phyloP scores from a whole-genome alignment of 2,113 vertebrate species.

The Corythornis madagascariensis region DNA sequence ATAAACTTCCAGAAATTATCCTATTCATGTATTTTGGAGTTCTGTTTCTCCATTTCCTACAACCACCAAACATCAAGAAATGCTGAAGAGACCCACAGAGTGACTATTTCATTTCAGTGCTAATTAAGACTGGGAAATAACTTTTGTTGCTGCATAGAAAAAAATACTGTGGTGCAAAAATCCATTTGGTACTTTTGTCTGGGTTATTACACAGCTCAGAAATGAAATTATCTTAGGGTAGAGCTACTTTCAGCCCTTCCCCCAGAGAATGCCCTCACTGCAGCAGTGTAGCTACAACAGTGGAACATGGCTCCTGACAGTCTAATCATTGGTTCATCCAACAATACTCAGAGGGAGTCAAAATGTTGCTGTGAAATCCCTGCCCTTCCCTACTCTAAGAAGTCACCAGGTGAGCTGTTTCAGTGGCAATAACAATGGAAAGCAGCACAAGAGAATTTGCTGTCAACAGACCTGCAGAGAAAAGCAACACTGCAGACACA shows the following conservation, averaged over 20 bases:
- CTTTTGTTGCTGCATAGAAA: neutral
- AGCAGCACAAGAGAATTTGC: neutral
- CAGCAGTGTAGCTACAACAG: neutral
- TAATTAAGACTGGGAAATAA: neutral
- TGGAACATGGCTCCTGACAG: neutral
- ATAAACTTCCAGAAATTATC: neutral
- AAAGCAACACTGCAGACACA: neutral
- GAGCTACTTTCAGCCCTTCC: neutral
- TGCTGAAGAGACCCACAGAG: neutral
- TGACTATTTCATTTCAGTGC: neutral
- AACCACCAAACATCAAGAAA: neutral
- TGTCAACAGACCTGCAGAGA: neutral
- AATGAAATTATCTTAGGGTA: neutral
- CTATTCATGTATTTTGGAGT: accelerated
- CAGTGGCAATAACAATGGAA: neutral
- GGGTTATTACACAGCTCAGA: neutral
- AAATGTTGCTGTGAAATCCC: neutral
- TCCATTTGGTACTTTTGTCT: neutral
- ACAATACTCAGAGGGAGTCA: neutral
- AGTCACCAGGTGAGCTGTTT: slow-evolving; percentile 27
- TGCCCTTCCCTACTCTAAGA: neutral
- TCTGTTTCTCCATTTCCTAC: neutral
- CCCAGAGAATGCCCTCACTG: neutral
- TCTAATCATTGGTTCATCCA: slow-evolving; percentile 19
- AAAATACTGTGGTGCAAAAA: neutral